Base-by-base conservation (phyloP, 2,888 invertebrate species). In the Caradrina kadenii region DNA sequence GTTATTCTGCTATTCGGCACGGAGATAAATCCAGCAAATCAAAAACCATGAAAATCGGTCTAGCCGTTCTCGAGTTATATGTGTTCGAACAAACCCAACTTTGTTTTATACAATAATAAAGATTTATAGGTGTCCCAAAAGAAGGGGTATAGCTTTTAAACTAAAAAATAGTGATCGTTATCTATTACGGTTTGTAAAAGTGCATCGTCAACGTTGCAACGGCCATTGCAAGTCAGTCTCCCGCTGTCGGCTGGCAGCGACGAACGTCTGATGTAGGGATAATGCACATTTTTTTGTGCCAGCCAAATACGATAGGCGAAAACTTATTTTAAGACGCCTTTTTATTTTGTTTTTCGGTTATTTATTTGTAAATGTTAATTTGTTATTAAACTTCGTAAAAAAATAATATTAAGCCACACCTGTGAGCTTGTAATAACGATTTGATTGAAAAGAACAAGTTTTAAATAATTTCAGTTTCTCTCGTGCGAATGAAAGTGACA, bases 181-280 rank as follows among this genome's bases (percentile, higher is more conserved):
- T 31, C 15, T 15, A 10, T 19, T 4, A 13, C n/a, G 19, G 7
- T 56, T 52, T 17, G 17, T 11, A 54, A 35, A 21, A 42, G 21
- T 19, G 31, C 58, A 58, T 42, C 11, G 22, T 13, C 15, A 35
- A 26, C 22, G 7, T 31, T 11, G 8, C 19, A 2, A 60, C 35
- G 49, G 42, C 15, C 17, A 35, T 17, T 4, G 0, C 8, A 35
- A 26, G n/a, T 75, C 55, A 76, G 76, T 76, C 49, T 56, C n/a
- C 39, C 60, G 68, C 55, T 67, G 76, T 58, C 60, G 21, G 13
- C 10, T 15, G 75, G 22, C 68, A 63, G 68, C 60, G 76, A 45
- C 17, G 63, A 53, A 67, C 80, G 76, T 80, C 11, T 8, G 21
- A 22, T 49, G 35, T 15, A 42, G 22, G 39, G 52, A 31, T 31